phyloP scores from a whole-genome alignment of 2,113 vertebrate species.

The Natator depressus region DNA sequence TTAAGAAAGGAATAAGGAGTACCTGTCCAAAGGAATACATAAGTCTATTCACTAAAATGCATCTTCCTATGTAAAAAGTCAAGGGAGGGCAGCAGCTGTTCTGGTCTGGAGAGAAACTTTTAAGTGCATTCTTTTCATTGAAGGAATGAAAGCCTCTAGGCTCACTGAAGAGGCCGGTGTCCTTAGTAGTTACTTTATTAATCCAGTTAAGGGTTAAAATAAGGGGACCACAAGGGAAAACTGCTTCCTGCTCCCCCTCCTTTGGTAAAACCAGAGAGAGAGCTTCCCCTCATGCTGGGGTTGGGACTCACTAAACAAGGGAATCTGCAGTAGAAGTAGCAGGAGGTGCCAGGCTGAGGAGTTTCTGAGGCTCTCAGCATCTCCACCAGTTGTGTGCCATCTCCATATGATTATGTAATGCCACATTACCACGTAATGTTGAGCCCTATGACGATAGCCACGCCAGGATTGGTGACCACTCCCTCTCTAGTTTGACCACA shows the following conservation, averaged over 20 bases:
- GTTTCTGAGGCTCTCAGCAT: not conserved
- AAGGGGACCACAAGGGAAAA: not conserved
- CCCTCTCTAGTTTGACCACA: too few relatives aligned
- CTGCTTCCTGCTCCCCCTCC: not conserved
- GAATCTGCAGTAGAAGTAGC: not conserved
- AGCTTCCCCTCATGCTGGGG: not conserved
- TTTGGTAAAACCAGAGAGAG: fast-evolving
- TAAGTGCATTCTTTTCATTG: not conserved
- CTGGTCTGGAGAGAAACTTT: not conserved
- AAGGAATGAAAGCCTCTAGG: not conserved
- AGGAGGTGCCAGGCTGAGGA: fast-evolving
- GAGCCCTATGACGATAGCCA: not conserved
- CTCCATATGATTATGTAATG: not conserved
- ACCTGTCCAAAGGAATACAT: not conserved
- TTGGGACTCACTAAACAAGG: not conserved
- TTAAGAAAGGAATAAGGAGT: not conserved
- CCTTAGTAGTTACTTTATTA: not conserved
- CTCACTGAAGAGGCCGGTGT: not conserved
- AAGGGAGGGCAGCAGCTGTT: fast-evolving
- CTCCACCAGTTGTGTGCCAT: not conserved
- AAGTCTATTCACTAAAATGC: not conserved
- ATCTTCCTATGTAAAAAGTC: not conserved
- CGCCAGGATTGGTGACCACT: not conserved
- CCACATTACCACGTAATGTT: not conserved
- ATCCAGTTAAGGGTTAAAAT: not conserved